Evolutionary conservation across 2,797 vertebrate genomes (phyloP).

Genomic region (Phoxinus dragarum): DNA sequence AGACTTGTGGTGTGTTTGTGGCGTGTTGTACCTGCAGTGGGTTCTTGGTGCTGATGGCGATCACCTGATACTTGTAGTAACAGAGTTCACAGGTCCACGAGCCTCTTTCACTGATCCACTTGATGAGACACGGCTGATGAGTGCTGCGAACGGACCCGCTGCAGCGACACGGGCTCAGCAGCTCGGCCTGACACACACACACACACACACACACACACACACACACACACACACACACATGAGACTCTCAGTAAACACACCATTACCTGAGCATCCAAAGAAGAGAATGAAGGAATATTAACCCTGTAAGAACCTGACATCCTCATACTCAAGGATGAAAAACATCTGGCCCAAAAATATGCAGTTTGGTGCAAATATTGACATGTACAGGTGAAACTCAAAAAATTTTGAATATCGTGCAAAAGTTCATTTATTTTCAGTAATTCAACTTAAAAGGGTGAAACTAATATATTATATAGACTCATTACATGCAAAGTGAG

Average conservation of each 20-base stretch:
- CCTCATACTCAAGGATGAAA: rapidly evolving
- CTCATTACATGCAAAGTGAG: too few relatives aligned
- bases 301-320: not conserved
- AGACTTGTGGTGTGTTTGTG: not conserved
- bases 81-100: conserved; percentile 99
- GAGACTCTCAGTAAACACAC: not conserved
- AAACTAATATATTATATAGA: too few relatives aligned
- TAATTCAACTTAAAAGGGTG: too few relatives aligned
- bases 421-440: too few relatives aligned
- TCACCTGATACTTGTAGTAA: conserved; percentile 99
- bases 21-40: conserved; percentile 90
- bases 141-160: conserved; percentile 95
- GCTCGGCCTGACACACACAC: conserved; percentile 85
- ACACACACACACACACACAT: too few relatives aligned
- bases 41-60: conserved; percentile 99
- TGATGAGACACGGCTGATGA: conserved; percentile 96
- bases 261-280: not conserved
- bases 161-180: conserved; percentile 96
- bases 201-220: too few relatives aligned
- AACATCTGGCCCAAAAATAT: not conserved
- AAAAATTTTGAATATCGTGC: too few relatives aligned
- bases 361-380: not conserved
- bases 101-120: conserved; percentile 96
- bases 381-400: not conserved
- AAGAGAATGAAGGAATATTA: not conserved